Evolutionary conservation across 2,113 vertebrate genomes (phyloP), one percentile per base, ranked within the genome.

Genomic region (Pandion haliaetus): DNA sequence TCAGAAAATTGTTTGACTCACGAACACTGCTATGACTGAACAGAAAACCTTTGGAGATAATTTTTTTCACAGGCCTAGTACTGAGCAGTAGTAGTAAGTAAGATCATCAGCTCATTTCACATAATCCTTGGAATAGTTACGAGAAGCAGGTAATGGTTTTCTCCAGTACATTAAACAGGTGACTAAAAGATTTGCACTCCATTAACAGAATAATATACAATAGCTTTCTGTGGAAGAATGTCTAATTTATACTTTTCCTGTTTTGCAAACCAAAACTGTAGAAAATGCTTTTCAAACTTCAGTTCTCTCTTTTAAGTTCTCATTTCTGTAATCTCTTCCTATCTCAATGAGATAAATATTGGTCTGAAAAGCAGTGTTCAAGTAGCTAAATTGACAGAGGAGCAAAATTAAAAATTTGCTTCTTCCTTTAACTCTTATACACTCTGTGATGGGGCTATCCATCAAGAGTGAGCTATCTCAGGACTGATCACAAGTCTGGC

Each of bases 381-480:
- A 86, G 63, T 54, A 93, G 66, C 67, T 95, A 95, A 96, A 94
- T 42, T 77, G 92, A 89, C 70, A 91, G 74, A 88, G 59, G 29
- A 94, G 47, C 49, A 87, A 96, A 96, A 97, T 97, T 95, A 96
- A 97, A 96, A 97, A 94, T 91, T 93, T 93, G 57, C 49, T 88
- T 90, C 71, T 95, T 91, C 65, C 81, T 93, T 86, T 91, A 94
- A 87, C 52, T 97, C 86, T 70, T 83, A 63, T 61, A 65, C 7
- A 11, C 38, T 91, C 54, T 6, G 17, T 94, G 95, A 95, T 90
- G 78, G 84, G 81, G 67, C 93, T 87, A 98, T 97, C 96, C 91
- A 96, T 98, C 97, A 98, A 78, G 67, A 91, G 62, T 73, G 88
- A 96, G 88, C 85, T 98, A 97, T 98, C 96, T 97, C 74, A 91